Conservation (phyloP, 2,797 vertebrate species). For the Australoheros facetus region DNA sequence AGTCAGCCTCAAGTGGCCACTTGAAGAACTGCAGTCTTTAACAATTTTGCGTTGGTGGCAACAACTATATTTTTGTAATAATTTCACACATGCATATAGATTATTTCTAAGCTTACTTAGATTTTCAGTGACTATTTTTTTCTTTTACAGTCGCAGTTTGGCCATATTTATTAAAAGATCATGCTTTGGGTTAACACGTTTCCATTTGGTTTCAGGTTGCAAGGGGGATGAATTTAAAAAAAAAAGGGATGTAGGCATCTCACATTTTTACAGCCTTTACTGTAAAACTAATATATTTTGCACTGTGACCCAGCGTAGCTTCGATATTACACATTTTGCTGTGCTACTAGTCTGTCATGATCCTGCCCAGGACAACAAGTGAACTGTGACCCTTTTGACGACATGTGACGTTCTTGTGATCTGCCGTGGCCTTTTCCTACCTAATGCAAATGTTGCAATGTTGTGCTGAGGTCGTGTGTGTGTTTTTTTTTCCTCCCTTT, state of each 20-base stretch:
- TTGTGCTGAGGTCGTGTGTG: conserved; percentile 58
- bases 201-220: neutral
- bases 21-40: neutral
- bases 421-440: conserved; percentile 75
- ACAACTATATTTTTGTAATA: neutral
- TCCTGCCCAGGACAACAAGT: conserved; percentile 48
- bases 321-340: neutral
- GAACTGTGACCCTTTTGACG: conserved; percentile 54
- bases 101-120: neutral
- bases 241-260: neutral
- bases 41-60: neutral
- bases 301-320: neutral
- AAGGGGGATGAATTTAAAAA: neutral
- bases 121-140: neutral
- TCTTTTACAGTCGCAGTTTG: neutral
- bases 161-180: neutral
- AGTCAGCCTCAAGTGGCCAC: neutral
- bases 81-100: no score
- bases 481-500: neutral
- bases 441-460: conserved; percentile 56
- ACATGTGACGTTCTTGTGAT: conserved; percentile 71
- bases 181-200: no score
- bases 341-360: neutral
- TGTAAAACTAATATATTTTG: neutral
- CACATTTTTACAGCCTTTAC: neutral